Conservation (phyloP, 2,888 invertebrate genomes). For the Sminthurinus aureus region DNA sequence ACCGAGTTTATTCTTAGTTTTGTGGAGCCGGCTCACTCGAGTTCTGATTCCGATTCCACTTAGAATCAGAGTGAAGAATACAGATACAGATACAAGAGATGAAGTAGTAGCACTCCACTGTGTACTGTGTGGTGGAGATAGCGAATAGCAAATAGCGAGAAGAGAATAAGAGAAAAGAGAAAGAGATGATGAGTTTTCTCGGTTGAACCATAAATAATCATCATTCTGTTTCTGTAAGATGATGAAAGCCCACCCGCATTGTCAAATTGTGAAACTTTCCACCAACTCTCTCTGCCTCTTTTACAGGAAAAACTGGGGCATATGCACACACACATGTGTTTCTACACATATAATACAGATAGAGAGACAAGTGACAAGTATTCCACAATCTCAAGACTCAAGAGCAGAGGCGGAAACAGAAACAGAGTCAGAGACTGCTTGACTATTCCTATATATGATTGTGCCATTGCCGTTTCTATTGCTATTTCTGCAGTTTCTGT, state of each 20-base stretch:
- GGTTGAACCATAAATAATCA: conserved; percentile 35
- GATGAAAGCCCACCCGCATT: conserved; percentile 36
- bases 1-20: too few relatives aligned
- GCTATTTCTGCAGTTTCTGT: too few relatives aligned
- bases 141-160: background rate
- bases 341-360: background rate
- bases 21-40: too few relatives aligned
- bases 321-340: too few relatives aligned
- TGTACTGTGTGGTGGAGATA: background rate
- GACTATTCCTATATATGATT: background rate
- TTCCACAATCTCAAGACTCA: background rate
- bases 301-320: too few relatives aligned
- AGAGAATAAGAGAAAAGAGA: background rate
- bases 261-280: conserved; percentile 29
- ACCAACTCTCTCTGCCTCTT: background rate
- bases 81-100: too few relatives aligned
- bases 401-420: background rate
- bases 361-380: background rate
- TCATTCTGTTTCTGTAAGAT: conserved; percentile 26
- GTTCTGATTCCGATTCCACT: too few relatives aligned
- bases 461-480: background rate
- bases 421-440: background rate
- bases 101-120: too few relatives aligned
- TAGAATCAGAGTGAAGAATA: too few relatives aligned
- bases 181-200: conserved; percentile 33